Base-by-base conservation (phyloP, 2,113 vertebrate genomes). In the Fukomys damarensis region DNA sequence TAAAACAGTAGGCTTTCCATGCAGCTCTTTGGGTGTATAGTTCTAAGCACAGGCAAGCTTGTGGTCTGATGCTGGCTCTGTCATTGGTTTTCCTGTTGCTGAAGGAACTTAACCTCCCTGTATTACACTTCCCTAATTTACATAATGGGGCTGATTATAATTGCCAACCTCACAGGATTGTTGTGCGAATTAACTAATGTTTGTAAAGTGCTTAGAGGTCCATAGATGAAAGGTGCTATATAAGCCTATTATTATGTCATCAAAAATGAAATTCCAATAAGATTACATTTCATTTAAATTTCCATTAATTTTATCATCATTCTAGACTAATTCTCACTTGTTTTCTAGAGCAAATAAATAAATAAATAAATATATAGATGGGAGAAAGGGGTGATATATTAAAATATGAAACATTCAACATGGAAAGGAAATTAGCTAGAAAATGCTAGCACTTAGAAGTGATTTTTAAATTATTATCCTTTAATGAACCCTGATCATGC, bases 161-260 rank as follows among this genome's bases (percentile, higher is more conserved):
- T 98, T 98, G 96, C 97, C 97, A 98, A 96, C 96, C 96, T 97
- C 97, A 92, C 95, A 95, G 98, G 96, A 98, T 97, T 98, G 98
- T 98, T 98, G 97, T 98, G 92, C 1, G 96, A 98, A 98, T 98
- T 98, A 98, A 96, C 98, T 98, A 96, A 98, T 97, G 97, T 95
- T 97, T 97, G 95, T 98, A 97, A 98, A 98, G 97, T 98, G 95
- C 97, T 97, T 93, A 94, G 97, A 97, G 97, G 98, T 96, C 98
- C 97, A 97, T 66, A 97, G 98, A 98, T 97, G 98, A 98, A 98
- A 98, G 97, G 98, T 97, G 98, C 81, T 89, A 68, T 89, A 96
- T 97, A 98, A 98, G 98, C 97, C 98, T 97, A 97, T 97, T 97
- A 98, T 98, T 98, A 98, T 98, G 96, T 97, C 98, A 98, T 98